Evolutionary conservation across 2,888 invertebrate genomes (phyloP).

Genomic region (Eupithecia exiguata): DNA sequence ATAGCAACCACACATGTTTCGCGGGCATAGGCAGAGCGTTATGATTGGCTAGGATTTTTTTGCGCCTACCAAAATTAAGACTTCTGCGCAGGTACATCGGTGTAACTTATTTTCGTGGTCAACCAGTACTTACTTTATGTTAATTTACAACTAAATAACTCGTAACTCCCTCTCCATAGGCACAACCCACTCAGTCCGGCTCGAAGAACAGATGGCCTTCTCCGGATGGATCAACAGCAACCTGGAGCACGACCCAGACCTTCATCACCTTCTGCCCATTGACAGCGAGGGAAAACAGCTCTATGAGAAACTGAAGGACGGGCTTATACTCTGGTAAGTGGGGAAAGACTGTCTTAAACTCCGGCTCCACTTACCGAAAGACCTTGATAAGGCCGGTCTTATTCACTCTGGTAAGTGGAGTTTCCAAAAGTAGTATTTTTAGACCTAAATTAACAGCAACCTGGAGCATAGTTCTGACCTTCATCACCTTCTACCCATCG

Average conservation of each 20-base stretch:
- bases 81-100: too few relatives aligned
- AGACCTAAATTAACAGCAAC: conserved; percentile 98
- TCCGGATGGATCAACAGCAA: conserved; percentile 99
- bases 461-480: conserved; percentile 95
- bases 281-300: conserved; percentile 95
- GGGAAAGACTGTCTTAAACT: too few relatives aligned
- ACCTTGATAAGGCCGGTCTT: too few relatives aligned
- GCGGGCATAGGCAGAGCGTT: too few relatives aligned
- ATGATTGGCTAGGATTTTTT: too few relatives aligned
- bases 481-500: conserved; percentile 94
- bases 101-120: too few relatives aligned
- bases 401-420: too few relatives aligned
- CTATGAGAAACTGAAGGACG: conserved; percentile 97
- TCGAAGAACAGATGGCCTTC: conserved; percentile 98
- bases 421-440: too few relatives aligned
- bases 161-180: conserved; percentile 51
- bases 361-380: too few relatives aligned
- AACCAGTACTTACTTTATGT: too few relatives aligned
- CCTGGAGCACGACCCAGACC: conserved; percentile 93
- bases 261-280: conserved; percentile 95
- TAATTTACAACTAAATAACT: not conserved
- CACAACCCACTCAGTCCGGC: conserved; percentile 97
- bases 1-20: too few relatives aligned
- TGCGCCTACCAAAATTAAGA: too few relatives aligned
- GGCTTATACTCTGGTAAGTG: conserved; percentile 94